These are phyloP conservation scores for Bombus affinis DNA, from an alignment of 1,140 invertebrate genomes.

Conservation along the genomic window DNA sequence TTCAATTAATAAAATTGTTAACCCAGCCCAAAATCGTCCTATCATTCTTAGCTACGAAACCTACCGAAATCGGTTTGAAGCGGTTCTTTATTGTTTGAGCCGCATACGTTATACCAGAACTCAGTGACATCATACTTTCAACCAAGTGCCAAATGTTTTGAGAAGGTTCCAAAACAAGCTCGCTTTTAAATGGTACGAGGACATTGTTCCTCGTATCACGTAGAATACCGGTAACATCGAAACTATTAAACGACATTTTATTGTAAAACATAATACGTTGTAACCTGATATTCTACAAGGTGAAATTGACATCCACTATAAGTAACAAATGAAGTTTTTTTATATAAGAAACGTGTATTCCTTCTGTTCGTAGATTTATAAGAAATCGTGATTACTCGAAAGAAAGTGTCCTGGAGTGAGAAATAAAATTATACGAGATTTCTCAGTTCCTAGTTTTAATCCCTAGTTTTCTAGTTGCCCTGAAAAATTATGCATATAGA, in stretches of 20 bases:
- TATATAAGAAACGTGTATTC: neutral
- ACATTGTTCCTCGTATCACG: constrained; percentile 43
- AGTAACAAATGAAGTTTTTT: no score
- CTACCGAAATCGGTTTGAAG: constrained; percentile 52
- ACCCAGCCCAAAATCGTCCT: constrained; percentile 1
- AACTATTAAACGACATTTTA: neutral
- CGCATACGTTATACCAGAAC: constrained; percentile 19
- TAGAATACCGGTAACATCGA: neutral
- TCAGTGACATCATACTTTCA: constrained; percentile 50
- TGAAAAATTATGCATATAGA: neutral
- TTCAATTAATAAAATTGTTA: constrained; percentile 15
- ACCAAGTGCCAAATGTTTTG: constrained; percentile 56
- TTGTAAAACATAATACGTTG: neutral
- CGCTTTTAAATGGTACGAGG: constrained; percentile 50
- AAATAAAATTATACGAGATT: neutral
- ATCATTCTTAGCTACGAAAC: constrained; percentile 21
- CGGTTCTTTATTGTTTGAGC: constrained; percentile 37
- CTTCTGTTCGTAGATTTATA: neutral
- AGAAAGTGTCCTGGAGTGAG: constrained; percentile 7
- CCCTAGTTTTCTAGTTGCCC: neutral
- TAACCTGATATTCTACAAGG: neutral
- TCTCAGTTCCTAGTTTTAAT: neutral
- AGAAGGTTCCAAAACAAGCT: constrained; percentile 56
- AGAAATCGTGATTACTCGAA: neutral
- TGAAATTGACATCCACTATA: no score